Evolutionary conservation across 2,113 vertebrate species (phyloP).

Genomic region (Lucifuga dentata): DNA sequence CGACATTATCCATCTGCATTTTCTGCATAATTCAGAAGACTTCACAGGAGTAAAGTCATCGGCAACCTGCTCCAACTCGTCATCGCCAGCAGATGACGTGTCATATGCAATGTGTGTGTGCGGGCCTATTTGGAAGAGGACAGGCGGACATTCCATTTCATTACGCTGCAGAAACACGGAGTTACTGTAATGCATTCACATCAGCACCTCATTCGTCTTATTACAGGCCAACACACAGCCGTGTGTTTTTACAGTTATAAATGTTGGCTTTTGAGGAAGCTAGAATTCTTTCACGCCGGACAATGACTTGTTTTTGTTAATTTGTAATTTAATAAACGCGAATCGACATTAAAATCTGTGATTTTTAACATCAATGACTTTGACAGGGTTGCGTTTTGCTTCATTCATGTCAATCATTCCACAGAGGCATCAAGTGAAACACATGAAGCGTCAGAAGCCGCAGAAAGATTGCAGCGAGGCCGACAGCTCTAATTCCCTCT

Average conservation of each 20-base stretch:
- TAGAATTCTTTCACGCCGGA: background rate
- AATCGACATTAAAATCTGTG: too few relatives aligned
- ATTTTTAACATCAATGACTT: too few relatives aligned
- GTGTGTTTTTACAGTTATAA: background rate
- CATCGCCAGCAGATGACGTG: slow-evolving; percentile 37
- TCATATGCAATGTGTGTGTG: slow-evolving; percentile 43
- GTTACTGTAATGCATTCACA: slow-evolving; percentile 24
- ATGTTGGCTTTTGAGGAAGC: background rate
- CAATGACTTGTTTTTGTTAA: too few relatives aligned
- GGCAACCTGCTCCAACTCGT: slow-evolving; percentile 64
- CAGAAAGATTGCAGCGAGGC: too few relatives aligned
- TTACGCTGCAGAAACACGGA: slow-evolving; percentile 35
- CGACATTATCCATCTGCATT: slow-evolving; percentile 51
- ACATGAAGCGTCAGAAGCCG: too few relatives aligned
- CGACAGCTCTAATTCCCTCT: too few relatives aligned
- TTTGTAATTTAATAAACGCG: too few relatives aligned
- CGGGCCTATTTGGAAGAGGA: slow-evolving; percentile 3
- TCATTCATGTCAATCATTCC: too few relatives aligned
- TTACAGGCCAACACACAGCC: background rate
- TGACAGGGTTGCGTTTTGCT: too few relatives aligned
- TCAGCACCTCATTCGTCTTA: slow-evolving; percentile 36
- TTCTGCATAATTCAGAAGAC: slow-evolving; percentile 37
- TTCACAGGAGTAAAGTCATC: slow-evolving; percentile 1
- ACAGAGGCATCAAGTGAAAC: too few relatives aligned
- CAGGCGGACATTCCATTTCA: slow-evolving; percentile 47